These are phyloP conservation scores for Alloscopus bannaensis DNA, from an alignment of 2,888 invertebrate genomes.

Conservation along the genomic window DNA sequence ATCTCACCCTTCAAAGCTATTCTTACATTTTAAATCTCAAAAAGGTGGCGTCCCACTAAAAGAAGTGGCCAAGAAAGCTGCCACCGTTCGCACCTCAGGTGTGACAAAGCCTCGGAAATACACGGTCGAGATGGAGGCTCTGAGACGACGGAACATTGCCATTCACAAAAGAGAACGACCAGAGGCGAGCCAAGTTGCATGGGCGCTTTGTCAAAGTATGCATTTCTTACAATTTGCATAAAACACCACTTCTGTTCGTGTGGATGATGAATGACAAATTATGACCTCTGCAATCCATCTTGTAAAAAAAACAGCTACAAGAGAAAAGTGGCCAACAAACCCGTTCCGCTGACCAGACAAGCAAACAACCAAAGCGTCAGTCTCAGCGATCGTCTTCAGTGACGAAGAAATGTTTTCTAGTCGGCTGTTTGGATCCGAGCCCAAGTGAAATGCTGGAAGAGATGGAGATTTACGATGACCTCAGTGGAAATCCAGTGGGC, in stretches of 20 bases:
- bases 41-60: too few relatives aligned
- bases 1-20: too few relatives aligned
- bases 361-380: too few relatives aligned
- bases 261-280: background rate
- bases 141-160: background rate
- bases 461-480: slow-evolving; percentile 35
- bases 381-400: too few relatives aligned
- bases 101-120: slow-evolving; percentile 6
- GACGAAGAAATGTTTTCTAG: background rate
- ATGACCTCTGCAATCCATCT: background rate
- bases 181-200: background rate
- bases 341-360: background rate
- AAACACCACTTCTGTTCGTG: background rate
- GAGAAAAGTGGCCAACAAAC: slow-evolving; percentile 7
- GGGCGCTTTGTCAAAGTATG: background rate
- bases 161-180: background rate
- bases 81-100: background rate
- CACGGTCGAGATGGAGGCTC: slow-evolving; percentile 24
- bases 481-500: slow-evolving; percentile 6
- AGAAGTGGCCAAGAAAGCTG: background rate
- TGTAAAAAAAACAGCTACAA: background rate
- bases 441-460: slow-evolving; percentile 18
- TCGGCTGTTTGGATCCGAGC: slow-evolving; percentile 2
- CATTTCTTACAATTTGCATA: background rate
- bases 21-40: too few relatives aligned